A percentile compares a stretch with the other conserved stretches of the same genome.
phyloP scores from a whole-genome alignment of 2,888 invertebrate species.

The Plagodis pulveraria region DNA sequence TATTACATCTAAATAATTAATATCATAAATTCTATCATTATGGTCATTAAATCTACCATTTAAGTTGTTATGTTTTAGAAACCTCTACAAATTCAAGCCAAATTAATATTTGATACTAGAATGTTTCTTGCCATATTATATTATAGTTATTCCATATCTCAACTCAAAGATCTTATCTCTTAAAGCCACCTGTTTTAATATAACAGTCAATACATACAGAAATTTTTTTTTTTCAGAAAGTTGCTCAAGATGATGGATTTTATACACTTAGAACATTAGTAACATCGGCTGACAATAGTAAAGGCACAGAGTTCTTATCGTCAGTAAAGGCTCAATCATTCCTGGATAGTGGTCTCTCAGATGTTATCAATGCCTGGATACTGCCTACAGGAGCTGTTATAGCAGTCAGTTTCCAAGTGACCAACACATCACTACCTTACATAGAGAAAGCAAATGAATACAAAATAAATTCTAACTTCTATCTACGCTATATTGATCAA shows the following conservation, averaged over 20 bases:
- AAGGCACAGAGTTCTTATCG: slow-evolving; percentile 88
- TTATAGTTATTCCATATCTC: too few species aligned
- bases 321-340: slow-evolving; percentile 92
- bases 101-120: not conserved
- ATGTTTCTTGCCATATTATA: too few species aligned
- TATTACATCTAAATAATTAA: too few species aligned
- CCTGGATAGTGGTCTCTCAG: slow-evolving; percentile 90
- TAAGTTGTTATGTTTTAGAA: not conserved
- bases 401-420: slow-evolving; percentile 86
- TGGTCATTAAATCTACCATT: slow-evolving; percentile 5
- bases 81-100: too few species aligned
- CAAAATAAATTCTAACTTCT: slow-evolving; percentile 90
- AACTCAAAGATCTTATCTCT: too few species aligned
- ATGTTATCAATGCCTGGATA: slow-evolving; percentile 91
- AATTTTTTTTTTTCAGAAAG: slow-evolving; percentile 72
- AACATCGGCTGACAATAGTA: slow-evolving; percentile 86
- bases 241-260: slow-evolving; percentile 88
- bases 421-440: slow-evolving; percentile 57
- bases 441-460: slow-evolving; percentile 43
- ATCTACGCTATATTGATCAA: slow-evolving; percentile 91
- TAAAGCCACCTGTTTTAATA: too few species aligned
- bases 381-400: slow-evolving; percentile 92
- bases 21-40: too few species aligned
- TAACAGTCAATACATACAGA: not conserved
- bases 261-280: slow-evolving; percentile 90